These are phyloP conservation scores for Psittacara wagleri DNA, from an alignment of 2,113 vertebrate genomes.

Conservation along the genomic window DNA sequence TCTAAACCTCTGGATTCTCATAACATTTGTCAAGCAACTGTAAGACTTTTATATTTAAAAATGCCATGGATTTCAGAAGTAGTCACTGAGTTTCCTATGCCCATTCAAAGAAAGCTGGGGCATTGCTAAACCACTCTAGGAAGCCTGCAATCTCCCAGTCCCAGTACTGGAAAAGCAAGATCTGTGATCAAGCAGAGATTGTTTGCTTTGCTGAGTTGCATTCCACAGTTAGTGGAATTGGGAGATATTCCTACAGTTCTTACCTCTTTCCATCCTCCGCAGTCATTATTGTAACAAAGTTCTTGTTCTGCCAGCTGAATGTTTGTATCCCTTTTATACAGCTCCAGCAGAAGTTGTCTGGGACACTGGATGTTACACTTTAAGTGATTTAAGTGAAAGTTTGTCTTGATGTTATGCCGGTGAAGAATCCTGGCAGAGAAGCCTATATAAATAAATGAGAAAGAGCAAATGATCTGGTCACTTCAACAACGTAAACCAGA, in stretches of 20 bases:
- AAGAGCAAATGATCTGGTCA: background rate
- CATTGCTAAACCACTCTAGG: background rate
- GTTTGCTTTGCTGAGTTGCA: background rate
- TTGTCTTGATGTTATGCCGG: background rate
- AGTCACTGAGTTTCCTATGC: background rate
- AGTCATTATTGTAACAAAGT: background rate
- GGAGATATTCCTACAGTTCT: background rate
- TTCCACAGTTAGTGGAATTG: background rate
- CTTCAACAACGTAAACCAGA: background rate
- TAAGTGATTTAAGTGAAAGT: background rate
- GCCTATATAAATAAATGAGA: background rate
- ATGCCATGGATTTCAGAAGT: background rate
- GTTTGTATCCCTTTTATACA: background rate
- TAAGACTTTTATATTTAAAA: conserved; percentile 21
- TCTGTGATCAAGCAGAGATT: background rate
- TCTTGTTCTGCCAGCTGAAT: background rate
- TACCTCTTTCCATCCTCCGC: background rate
- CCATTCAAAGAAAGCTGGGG: background rate
- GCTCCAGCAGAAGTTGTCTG: background rate
- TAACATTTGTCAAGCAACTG: background rate
- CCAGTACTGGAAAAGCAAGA: background rate
- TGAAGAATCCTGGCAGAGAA: background rate
- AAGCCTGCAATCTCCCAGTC: background rate
- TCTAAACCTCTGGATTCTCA: background rate
- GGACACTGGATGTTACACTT: background rate